Evolutionary conservation across 2,888 invertebrate species (phyloP), one percentile per base, ranked within the genome.

Genomic region (Carpatolechia fugitivella): DNA sequence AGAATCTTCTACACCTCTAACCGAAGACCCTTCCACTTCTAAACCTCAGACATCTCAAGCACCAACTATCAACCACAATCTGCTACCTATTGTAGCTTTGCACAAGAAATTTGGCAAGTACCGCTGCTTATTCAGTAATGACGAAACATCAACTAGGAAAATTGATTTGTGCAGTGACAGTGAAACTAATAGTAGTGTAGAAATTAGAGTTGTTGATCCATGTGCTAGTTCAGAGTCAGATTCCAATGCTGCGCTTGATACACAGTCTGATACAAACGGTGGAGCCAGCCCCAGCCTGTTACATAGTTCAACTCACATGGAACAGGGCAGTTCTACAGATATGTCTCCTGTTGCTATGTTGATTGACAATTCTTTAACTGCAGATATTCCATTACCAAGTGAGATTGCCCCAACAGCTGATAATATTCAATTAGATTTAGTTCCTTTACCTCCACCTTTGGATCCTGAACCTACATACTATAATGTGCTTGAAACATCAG

Each of bases 71-170:
- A 82, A 81, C 60, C 66, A 76, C 51, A 69, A 66, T 56, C 74
- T 69, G 64, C 70, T 78, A 47, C 83, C 82, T 59, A 62, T 78
- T 48, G 79, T 88, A 63, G 84, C 82, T 54, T 67, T 84, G 55
- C 92, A 91, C 69, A 92, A 92, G 65, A 92, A 92, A 67, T 92
- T 92, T 68, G 92, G 92, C 40, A 92, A 92, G 75, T 92, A 91
- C 66, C 78, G 91, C 33, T 91, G 90, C 66, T 71, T 92, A 14
- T 81, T 90, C 59, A 85, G 83, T 60, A 87, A 72, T 74, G 88
- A 85, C 64, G 83, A 85, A 18, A 66, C 69, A 35, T 76, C 78
- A 36, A 62, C 66, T 57, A 86, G 74, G 59, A 88, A 86, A 66
- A 82, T 77, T 72, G 90, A 90, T 52, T 60, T 84, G 58, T 82